phyloP scores from a whole-genome alignment of 2,888 invertebrate genomes.

The Anagyrus pseudococci region DNA sequence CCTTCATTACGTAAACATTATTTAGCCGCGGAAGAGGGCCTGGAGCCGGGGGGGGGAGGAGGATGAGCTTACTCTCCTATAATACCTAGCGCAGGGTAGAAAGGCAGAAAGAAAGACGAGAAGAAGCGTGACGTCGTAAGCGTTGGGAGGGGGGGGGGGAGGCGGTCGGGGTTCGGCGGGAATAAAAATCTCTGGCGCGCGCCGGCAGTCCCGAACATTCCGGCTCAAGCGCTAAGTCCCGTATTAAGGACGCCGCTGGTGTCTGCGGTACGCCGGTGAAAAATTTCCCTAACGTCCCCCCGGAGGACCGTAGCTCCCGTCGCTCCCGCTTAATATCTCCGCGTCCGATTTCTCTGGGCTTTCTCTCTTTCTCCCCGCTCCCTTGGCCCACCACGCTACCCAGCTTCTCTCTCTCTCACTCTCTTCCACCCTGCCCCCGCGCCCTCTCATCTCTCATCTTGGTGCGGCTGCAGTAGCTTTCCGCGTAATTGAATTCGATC shows the following conservation, averaged over 20 bases:
- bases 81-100: no score
- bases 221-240: slow-evolving; percentile 26
- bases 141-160: no score
- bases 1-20: no score
- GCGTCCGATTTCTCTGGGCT: no score
- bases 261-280: slow-evolving; percentile 20
- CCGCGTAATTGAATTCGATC: slow-evolving; percentile 32
- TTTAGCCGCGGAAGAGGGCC: no score
- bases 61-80: no score
- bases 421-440: not conserved
- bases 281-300: slow-evolving; percentile 20
- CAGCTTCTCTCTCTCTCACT: not conserved
- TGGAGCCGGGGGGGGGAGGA: no score
- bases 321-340: slow-evolving; percentile 1
- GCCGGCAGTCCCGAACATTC: slow-evolving; percentile 18
- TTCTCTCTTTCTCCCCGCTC: no score
- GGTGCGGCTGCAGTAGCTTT: slow-evolving; percentile 5
- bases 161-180: not conserved
- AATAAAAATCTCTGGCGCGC: slow-evolving; percentile 3
- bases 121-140: no score
- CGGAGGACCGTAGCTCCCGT: not conserved
- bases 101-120: not conserved
- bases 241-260: slow-evolving; percentile 16
- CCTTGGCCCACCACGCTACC: no score
- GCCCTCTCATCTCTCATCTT: slow-evolving; percentile 26